phyloP scores from a whole-genome alignment of 1,140 invertebrate species.

The Paraescarpia echinospica region DNA sequence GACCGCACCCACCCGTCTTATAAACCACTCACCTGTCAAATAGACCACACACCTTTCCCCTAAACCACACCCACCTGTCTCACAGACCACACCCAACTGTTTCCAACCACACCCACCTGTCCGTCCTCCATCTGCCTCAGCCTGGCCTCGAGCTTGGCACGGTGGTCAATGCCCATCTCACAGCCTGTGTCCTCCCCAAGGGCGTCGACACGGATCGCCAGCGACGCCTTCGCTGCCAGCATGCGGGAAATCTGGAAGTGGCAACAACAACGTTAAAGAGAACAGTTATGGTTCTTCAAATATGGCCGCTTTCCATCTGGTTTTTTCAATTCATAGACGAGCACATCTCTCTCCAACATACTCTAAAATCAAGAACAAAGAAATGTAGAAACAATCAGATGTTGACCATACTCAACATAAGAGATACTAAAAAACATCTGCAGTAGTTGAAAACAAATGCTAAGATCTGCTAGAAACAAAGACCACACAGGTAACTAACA shows the following conservation, averaged over 20 bases:
- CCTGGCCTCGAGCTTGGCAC: conserved; percentile 80
- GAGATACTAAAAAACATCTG: not conserved
- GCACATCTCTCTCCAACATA: not conserved
- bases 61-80: too few species aligned
- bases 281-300: not conserved
- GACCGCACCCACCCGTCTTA: too few species aligned
- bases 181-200: conserved; percentile 84
- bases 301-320: not conserved
- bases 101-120: conserved; percentile 13
- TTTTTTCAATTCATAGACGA: not conserved
- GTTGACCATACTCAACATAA: too few species aligned
- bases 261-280: conserved; percentile 3
- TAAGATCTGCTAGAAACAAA: not conserved
- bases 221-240: conserved; percentile 91
- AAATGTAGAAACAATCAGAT: too few species aligned
- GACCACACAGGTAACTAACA: not conserved
- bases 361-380: not conserved
- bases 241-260: conserved; percentile 85
- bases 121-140: conserved; percentile 79
- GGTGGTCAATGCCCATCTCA: conserved; percentile 83
- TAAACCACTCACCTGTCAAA: too few species aligned
- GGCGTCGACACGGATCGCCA: conserved; percentile 93
- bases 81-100: too few species aligned
- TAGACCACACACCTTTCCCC: too few species aligned
- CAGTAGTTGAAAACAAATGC: not conserved